Evolutionary conservation across 2,113 vertebrate genomes (phyloP).

Genomic region (Scolopax mira): DNA sequence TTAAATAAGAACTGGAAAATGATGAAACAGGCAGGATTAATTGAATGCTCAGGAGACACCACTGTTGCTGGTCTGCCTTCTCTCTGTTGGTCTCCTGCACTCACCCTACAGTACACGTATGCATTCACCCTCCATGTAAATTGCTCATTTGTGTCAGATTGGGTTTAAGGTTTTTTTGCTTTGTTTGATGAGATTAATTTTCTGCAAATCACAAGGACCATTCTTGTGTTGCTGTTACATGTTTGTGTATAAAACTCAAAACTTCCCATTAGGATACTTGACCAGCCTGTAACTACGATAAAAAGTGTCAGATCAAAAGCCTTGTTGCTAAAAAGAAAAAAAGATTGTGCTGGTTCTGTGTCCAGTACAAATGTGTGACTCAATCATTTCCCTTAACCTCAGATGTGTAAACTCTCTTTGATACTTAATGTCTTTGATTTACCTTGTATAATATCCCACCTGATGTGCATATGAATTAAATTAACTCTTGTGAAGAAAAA

Average conservation of each 20-base stretch:
- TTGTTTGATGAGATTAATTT: not conserved
- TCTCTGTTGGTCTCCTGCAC: not conserved
- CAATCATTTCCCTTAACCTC: not conserved
- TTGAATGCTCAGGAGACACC: not conserved
- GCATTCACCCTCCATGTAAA: not conserved
- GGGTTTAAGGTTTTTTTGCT: not conserved
- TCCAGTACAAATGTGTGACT: not conserved
- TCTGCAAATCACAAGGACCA: not conserved
- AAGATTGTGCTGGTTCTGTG: not conserved
- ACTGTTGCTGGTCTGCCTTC: not conserved
- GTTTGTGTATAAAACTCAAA: not conserved
- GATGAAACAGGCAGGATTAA: constrained; percentile 35
- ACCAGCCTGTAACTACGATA: not conserved
- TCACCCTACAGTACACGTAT: not conserved
- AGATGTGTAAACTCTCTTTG: not conserved
- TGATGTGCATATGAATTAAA: not conserved
- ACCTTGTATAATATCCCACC: not conserved
- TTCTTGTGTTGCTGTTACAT: not conserved
- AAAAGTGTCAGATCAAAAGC: not conserved
- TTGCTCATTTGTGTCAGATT: not conserved
- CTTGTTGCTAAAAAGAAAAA: not conserved
- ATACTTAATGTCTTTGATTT: not conserved
- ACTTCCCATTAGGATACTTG: not conserved
- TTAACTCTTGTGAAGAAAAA: not conserved
- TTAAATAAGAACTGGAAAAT: constrained; percentile 57